phyloP scores from a whole-genome alignment of 1,140 invertebrate species.

The Brachionus asplanchnoidis region DNA sequence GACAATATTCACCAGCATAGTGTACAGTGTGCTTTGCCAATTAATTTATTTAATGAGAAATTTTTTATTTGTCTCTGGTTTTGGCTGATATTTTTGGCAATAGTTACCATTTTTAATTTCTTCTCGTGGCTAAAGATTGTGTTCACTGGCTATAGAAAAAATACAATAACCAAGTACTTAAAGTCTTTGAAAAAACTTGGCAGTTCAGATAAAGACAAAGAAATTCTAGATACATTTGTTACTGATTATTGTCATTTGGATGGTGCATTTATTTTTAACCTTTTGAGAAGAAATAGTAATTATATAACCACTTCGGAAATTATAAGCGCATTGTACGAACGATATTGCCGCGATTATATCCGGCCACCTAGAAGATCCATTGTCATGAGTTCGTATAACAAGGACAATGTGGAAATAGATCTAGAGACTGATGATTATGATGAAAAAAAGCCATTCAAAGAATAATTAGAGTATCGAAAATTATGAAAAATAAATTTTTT shows the following conservation, averaged over 20 bases:
- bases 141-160: conserved; percentile 44
- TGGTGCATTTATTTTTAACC: conserved; percentile 58
- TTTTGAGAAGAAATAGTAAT: conserved; percentile 37
- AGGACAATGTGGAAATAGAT: background rate
- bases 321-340: background rate
- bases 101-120: conserved; percentile 56
- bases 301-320: conserved; percentile 40
- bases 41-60: conserved; percentile 62
- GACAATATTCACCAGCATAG: conserved; percentile 59
- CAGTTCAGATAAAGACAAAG: conserved; percentile 48
- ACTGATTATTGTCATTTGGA: conserved; percentile 60
- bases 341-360: conserved; percentile 14
- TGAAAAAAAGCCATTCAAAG: conserved; percentile 2
- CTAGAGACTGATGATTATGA: conserved; percentile 16
- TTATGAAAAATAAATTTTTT: background rate
- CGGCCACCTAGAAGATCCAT: background rate
- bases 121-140: conserved; percentile 49
- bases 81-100: conserved; percentile 60
- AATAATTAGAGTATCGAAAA: background rate
- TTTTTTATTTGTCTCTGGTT: conserved; percentile 62
- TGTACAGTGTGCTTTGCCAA: conserved; percentile 61
- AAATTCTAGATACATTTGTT: conserved; percentile 55
- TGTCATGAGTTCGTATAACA: background rate
- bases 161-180: conserved; percentile 52
- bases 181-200: conserved; percentile 55